Percentiles rank a stretch among this genome's conserved stretches.
phyloP scores from a whole-genome alignment of 1,140 invertebrate genomes.

The Rhynchophorus ferrugineus region DNA sequence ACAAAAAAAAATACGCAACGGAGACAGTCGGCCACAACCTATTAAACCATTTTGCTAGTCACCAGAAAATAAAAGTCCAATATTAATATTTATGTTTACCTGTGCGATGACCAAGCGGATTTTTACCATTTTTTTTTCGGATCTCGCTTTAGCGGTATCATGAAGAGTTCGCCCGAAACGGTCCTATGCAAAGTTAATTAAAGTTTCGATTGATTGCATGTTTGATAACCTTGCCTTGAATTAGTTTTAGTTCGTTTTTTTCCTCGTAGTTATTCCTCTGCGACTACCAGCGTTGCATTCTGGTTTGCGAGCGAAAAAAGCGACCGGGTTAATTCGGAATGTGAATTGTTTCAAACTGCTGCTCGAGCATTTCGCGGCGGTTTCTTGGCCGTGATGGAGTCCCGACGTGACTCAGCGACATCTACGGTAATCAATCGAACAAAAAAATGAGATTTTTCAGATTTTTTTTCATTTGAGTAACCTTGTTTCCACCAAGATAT shows the following conservation, averaged over 20 bases:
- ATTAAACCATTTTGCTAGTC: slow-evolving; percentile 1
- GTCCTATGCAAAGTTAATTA: not conserved
- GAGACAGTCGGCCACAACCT: not conserved
- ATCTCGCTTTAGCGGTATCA: not conserved
- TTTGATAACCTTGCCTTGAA: not conserved
- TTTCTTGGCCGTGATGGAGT: too few relatives aligned
- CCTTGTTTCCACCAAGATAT: too few relatives aligned
- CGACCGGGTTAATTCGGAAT: too few relatives aligned
- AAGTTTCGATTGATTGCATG: not conserved
- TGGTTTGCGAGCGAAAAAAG: too few relatives aligned
- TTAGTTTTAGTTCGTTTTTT: not conserved
- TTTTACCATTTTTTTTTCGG: not conserved
- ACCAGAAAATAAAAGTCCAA: slow-evolving; percentile 1
- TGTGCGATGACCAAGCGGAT: not conserved
- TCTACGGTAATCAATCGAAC: too few relatives aligned
- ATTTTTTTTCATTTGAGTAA: too few relatives aligned
- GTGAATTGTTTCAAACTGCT: too few relatives aligned
- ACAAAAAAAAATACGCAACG: not conserved
- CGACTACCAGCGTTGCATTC: too few relatives aligned
- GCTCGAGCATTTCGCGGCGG: too few relatives aligned
- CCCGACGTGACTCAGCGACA: too few relatives aligned
- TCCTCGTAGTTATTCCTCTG: not conserved
- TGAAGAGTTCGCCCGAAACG: not conserved
- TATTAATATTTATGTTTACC: slow-evolving; percentile 7
- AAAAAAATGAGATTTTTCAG: too few relatives aligned